Conservation (phyloP, 2,888 invertebrate species). For the Rhogogaster chlorosoma region DNA sequence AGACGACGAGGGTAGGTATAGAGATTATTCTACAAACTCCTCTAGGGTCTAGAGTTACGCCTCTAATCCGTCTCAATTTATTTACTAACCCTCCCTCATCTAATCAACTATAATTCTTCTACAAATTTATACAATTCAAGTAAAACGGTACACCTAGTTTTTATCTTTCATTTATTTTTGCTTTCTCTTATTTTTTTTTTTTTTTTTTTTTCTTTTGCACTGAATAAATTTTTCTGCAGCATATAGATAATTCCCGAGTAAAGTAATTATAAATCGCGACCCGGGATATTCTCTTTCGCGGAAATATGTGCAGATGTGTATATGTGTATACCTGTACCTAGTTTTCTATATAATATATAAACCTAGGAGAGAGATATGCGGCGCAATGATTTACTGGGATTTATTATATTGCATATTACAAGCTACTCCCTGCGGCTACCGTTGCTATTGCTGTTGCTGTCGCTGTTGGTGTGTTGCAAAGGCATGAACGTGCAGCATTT, state of each 20-base stretch:
- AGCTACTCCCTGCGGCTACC: conserved; percentile 6
- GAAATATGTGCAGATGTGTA: neutral
- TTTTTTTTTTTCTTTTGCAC: neutral
- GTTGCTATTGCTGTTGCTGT: neutral
- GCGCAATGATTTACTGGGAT: neutral
- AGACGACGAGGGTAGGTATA: conserved; percentile 20
- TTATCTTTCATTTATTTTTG: too few relatives aligned
- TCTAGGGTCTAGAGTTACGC: neutral
- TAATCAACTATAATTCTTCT: too few relatives aligned
- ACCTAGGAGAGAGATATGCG: neutral
- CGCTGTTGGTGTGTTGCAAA: neutral
- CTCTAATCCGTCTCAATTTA: neutral
- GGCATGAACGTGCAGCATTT: neutral
- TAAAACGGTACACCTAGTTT: too few relatives aligned
- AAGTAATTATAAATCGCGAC: neutral
- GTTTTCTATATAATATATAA: neutral
- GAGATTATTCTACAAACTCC: neutral
- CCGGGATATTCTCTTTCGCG: neutral
- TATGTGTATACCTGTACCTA: neutral
- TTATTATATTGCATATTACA: conserved; percentile 2
- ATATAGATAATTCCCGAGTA: too few relatives aligned
- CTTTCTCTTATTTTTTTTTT: too few relatives aligned
- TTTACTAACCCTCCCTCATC: too few relatives aligned
- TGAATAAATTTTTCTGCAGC: neutral
- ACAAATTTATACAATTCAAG: neutral